These are phyloP conservation scores for Hymenopus coronatus DNA, from an alignment of 2,888 invertebrate species.

Conservation along the genomic window DNA sequence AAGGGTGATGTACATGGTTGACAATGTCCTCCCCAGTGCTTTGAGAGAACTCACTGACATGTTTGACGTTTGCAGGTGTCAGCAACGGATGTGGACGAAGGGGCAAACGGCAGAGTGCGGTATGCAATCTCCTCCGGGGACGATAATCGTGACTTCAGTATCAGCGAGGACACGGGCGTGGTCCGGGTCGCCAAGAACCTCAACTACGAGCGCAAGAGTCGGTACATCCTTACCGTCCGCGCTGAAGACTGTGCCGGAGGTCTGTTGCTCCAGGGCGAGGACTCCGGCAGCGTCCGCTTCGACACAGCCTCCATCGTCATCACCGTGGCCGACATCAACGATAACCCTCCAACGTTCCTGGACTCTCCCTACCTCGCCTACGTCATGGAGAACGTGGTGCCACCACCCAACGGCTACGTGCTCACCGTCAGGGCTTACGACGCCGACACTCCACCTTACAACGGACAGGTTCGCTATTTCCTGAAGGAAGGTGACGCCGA, in stretches of 20 bases:
- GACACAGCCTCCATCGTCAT: constrained; percentile 72
- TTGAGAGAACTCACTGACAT: neutral
- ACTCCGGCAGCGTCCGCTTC: constrained; percentile 48
- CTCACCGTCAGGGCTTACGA: constrained; percentile 81
- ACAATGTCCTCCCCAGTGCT: too few relatives aligned
- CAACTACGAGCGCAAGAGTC: constrained; percentile 86
- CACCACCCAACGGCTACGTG: constrained; percentile 62
- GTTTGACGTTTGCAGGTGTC: constrained; percentile 61
- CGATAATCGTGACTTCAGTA: constrained; percentile 85
- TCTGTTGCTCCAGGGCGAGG: constrained; percentile 30
- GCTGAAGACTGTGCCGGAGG: constrained; percentile 83
- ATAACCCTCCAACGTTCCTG: constrained; percentile 88
- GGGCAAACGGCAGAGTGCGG: constrained; percentile 84
- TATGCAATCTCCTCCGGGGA: constrained; percentile 89
- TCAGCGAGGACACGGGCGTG: constrained; percentile 87
- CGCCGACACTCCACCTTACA: constrained; percentile 87
- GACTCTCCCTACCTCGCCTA: constrained; percentile 93
- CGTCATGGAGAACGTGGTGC: constrained; percentile 89
- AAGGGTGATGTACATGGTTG: too few relatives aligned
- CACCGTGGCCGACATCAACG: constrained; percentile 86
- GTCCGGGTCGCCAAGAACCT: constrained; percentile 89
- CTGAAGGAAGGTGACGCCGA: constrained; percentile 91
- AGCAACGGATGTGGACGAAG: constrained; percentile 85
- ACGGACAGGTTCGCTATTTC: constrained; percentile 86
- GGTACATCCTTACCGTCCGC: constrained; percentile 77